Percentiles rank a stretch among this genome's conserved stretches.
Conservation (phyloP, 2,113 vertebrate genomes). For the Sinocyclocheilus anshuiensis region DNA sequence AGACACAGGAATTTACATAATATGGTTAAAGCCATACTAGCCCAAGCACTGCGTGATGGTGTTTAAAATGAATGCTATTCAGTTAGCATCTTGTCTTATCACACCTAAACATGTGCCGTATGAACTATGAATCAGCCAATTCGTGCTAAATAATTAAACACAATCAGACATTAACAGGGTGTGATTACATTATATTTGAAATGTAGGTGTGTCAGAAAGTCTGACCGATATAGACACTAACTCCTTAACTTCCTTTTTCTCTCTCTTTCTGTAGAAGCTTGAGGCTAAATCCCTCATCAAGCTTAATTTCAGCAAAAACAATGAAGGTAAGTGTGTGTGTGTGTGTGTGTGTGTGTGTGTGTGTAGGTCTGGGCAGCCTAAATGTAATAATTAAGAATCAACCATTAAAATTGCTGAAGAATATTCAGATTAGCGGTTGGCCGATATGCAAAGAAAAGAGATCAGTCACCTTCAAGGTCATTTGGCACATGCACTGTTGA, state of each 20-base stretch:
- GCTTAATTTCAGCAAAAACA: constrained; percentile 92
- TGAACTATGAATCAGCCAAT: too few species aligned
- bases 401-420: not conserved
- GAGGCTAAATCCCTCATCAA: constrained; percentile 93
- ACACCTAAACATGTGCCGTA: not conserved
- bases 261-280: constrained; percentile 81
- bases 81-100: not conserved
- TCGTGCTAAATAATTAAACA: not conserved
- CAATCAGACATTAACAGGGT: not conserved
- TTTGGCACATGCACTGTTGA: constrained; percentile 27
- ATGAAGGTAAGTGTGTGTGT: constrained; percentile 80
- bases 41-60: not conserved
- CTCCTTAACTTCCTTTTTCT: not conserved
- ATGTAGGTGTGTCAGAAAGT: not conserved
- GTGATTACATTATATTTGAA: not conserved
- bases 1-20: not conserved
- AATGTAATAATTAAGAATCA: constrained; percentile 3
- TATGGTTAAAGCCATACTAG: not conserved
- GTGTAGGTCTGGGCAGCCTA: not conserved
- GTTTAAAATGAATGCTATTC: not conserved
- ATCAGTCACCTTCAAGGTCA: constrained; percentile 38
- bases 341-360: not conserved
- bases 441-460: constrained; percentile 3
- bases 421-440: not conserved
- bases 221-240: not conserved